Base-by-base conservation (phyloP, 2,797 vertebrate genomes). In the Amniataba percoides region DNA sequence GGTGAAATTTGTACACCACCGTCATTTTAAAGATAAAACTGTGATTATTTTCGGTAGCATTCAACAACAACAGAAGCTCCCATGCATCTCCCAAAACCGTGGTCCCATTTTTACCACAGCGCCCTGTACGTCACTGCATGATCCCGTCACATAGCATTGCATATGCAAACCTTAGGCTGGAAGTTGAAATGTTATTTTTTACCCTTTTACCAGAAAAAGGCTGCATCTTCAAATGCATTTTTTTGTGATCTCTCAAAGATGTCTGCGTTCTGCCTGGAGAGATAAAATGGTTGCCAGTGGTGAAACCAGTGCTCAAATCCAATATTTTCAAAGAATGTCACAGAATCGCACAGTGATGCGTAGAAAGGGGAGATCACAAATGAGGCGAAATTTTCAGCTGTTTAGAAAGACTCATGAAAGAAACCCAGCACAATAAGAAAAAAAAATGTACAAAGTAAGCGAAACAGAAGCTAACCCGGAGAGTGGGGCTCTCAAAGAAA, bases 61-160 rank as follows among this genome's bases (percentile, higher is more conserved):
- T 83, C 18, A 71, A 77, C 45, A 67, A 71, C 75, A 59, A 70
- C 68, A 69, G n/a, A n/a, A n/a, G 61, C 67, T 68, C 51, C 39
- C 25, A n/a, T 8, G 48, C 73, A 58, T 62, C 45, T 43, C 40
- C 66, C 55, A 53, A 61, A 67, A 57, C 18, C 40, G 13, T 27
- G 0, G 25, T 61, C 53, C 21, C 52, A 53, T 34, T 57, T 56
- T 25, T 56, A 34, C 27, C 5, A 31, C 55, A 31, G 18, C 16
- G 10, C n/a, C 34, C 7, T 0, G 8, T 5, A 42, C 2, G 8
- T 56, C 23, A 52, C 42, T 46, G 7, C 1, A 9, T 55, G 57
- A 9, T 36, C 58, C 11, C 2, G 58, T 58, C 45, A 43, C 18
- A 60, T 14, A 13, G 16, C 18, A 13, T 31, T 36, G 10, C 19